Base-by-base conservation (phyloP, 2,113 vertebrate genomes). In the Egretta garzetta region DNA sequence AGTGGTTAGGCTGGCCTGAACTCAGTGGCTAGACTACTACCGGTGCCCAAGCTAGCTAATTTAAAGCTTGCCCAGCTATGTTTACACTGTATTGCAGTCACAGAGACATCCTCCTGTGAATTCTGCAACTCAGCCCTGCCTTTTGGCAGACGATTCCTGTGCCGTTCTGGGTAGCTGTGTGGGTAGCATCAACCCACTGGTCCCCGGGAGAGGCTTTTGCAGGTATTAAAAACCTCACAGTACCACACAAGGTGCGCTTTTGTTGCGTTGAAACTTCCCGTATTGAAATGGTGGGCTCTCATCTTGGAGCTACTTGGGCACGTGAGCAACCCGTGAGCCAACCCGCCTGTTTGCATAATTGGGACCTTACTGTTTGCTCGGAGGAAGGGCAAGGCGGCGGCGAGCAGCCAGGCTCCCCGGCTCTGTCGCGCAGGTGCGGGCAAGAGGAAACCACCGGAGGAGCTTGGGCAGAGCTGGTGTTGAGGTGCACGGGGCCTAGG, bases 1-100 rank as follows among this genome's bases (percentile, higher is more conserved):
- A 35, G 81, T 76, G 74, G 71, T 88, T 83, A 83, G 88, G 47
- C 82, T 96, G 92, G 49, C 58, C 75, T 77, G 85, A 88, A 35
- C 45, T 37, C 59, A 28, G 11, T 35, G 79, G 55, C 55, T 74
- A 58, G 74, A n/a, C 79, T 75, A 13, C 56, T 41, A 13, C 52
- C 1, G 12, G 62, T 90, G 50, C 39, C 81, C 28, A 39, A 14
- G 58, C 39, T 20, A 22, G n/a, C 45, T 85, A 41, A 70, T 76
- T 63, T 72, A 82, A 63, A 91, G 24, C 33, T 68, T 47, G 35
- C 77, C 35, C 3, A 9, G 43, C 33, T 45, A 4, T 50, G 43
- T 90, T 79, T 82, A 47, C 11, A 12, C 32, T 30, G 6, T 13
- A 26, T 14, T 82, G 62, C 71, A 62, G 56, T 85, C 77, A 52